Evolutionary conservation across 2,113 vertebrate genomes (phyloP).

Genomic region (Pteruthius melanotis): DNA sequence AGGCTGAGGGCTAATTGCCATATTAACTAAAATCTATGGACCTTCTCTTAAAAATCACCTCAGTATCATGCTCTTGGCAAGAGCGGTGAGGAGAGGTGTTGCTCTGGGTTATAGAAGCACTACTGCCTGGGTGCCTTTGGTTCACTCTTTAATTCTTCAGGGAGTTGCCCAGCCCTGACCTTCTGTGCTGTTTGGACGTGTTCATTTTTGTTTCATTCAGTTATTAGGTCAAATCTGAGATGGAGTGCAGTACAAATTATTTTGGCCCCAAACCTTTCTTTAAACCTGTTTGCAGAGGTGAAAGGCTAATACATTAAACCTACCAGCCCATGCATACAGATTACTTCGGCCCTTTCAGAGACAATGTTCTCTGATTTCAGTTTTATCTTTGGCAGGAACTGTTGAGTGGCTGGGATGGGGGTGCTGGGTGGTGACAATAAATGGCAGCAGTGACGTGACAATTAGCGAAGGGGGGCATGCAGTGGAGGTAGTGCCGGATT

Average conservation of each 20-base stretch:
- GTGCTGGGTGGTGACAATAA: neutral
- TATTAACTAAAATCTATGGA: neutral
- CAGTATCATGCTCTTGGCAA: neutral
- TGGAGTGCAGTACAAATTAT: neutral
- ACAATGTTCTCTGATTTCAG: neutral
- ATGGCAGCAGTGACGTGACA: neutral
- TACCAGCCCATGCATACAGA: neutral
- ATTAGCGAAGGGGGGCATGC: neutral
- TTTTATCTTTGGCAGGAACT: neutral
- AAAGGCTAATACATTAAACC: slow-evolving; percentile 1
- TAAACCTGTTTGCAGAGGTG: slow-evolving; percentile 10
- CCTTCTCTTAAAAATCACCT: neutral
- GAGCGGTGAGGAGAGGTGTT: neutral
- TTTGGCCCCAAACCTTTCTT: slow-evolving; percentile 9
- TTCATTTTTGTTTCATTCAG: neutral
- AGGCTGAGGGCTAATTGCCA: neutral
- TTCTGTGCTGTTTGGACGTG: neutral
- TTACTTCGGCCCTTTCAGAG: neutral
- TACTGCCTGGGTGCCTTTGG: neutral
- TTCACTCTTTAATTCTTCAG: neutral
- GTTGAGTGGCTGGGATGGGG: neutral
- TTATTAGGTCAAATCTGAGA: slow-evolving; percentile 17
- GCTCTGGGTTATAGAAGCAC: neutral
- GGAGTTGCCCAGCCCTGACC: neutral
- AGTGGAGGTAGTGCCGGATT: fast-evolving